Percentiles rank a stretch among this genome's conserved stretches.
Conservation (phyloP, 2,113 vertebrate species). For the Salvator merianae region DNA sequence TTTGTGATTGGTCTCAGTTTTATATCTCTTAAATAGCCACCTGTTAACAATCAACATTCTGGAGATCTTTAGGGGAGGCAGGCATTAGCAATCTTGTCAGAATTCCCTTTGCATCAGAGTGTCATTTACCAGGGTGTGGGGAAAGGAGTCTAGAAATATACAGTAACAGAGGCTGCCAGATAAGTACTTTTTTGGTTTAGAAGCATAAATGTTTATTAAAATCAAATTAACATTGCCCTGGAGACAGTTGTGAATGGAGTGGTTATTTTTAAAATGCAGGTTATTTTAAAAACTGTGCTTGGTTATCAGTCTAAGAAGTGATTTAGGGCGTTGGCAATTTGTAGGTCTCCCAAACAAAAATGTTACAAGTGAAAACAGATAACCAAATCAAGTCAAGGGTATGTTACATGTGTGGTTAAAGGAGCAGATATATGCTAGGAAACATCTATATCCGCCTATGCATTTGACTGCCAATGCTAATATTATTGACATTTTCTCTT, state of each 20-base stretch:
- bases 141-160: fast-evolving
- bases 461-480: neutral
- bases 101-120: neutral
- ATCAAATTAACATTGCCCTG: neutral
- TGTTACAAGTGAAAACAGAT: neutral
- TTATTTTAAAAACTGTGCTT: neutral
- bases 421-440: neutral
- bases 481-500: neutral
- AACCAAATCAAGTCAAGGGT: neutral
- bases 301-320: neutral
- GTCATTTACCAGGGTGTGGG: neutral
- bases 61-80: too few relatives aligned
- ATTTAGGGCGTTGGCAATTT: neutral
- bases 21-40: too few relatives aligned
- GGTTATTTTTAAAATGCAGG: neutral
- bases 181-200: neutral
- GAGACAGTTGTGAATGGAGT: neutral
- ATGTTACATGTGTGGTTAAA: neutral
- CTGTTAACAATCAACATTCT: too few relatives aligned
- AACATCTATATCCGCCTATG: too few relatives aligned
- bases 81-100: fast-evolving
- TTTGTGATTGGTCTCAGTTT: too few relatives aligned
- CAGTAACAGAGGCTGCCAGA: fast-evolving
- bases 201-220: neutral
- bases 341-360: neutral